Evolutionary conservation across 2,797 vertebrate genomes (phyloP).

Genomic region (Periophthalmus magnuspinnatus): DNA sequence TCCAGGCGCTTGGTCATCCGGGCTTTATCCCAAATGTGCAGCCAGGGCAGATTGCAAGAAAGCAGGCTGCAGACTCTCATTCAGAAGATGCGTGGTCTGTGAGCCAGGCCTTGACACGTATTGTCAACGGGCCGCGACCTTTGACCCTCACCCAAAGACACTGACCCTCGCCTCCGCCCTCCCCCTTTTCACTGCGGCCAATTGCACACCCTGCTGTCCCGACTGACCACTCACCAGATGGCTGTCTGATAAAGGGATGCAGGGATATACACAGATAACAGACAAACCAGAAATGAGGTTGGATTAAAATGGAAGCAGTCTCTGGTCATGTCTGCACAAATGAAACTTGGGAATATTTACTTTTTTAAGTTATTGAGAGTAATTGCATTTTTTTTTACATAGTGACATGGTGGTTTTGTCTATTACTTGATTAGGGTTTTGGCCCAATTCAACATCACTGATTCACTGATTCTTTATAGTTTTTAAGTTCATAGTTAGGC

Average conservation of each 20-base stretch:
- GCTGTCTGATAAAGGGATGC: conserved; percentile 69
- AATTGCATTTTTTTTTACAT: not conserved
- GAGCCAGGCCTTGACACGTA: conserved; percentile 75
- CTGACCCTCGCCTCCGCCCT: conserved; percentile 68
- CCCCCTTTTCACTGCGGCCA: conserved; percentile 70
- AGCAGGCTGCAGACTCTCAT: conserved; percentile 62
- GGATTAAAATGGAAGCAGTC: conserved; percentile 23
- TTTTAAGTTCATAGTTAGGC: not conserved
- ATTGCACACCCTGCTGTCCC: conserved; percentile 62
- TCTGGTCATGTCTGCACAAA: conserved; percentile 9
- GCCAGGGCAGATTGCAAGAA: conserved; percentile 63
- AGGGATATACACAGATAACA: conserved; percentile 45
- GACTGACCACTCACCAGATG: conserved; percentile 75
- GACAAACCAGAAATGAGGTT: conserved; percentile 36
- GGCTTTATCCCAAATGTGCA: conserved; percentile 54
- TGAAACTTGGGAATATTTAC: not conserved
- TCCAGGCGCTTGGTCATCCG: conserved; percentile 62
- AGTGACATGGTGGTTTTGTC: no score
- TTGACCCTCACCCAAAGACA: conserved; percentile 76
- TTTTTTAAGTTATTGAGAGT: not conserved
- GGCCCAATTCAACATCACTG: not conserved
- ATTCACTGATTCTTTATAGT: not conserved
- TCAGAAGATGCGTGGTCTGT: conserved; percentile 66
- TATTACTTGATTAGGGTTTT: not conserved
- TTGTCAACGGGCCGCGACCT: conserved; percentile 73